Evolutionary conservation across 2,888 invertebrate genomes (phyloP).

Genomic region (Tenthredo livida): DNA sequence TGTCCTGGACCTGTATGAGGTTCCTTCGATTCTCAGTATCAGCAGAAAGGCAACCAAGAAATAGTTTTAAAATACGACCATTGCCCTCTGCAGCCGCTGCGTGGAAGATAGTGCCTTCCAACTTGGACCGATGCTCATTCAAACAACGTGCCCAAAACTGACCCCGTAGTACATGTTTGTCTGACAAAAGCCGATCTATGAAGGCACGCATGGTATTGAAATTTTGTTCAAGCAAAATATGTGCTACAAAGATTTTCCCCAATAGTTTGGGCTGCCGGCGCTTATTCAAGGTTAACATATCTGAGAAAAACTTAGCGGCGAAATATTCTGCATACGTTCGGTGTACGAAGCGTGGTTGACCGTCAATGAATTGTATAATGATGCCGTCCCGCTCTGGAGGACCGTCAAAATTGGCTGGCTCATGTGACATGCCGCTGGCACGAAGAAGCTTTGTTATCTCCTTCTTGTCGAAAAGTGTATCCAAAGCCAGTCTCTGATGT

Average conservation of each 20-base stretch:
- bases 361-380: background rate
- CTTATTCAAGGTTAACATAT: background rate
- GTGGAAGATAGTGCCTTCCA: background rate
- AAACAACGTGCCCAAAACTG: background rate
- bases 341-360: background rate
- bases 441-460: background rate
- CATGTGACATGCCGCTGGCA: background rate
- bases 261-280: background rate
- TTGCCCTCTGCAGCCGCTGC: background rate
- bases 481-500: background rate
- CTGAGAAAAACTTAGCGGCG: background rate
- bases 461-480: background rate
- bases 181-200: background rate
- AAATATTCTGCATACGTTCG: constrained; percentile 10
- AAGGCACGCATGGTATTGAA: background rate
- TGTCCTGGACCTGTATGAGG: background rate
- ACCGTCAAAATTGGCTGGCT: background rate
- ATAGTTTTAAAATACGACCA: background rate
- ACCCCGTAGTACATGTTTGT: background rate
- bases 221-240: background rate
- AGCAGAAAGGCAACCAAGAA: background rate
- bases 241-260: background rate
- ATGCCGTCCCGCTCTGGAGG: background rate
- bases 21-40: background rate
- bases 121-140: background rate